Evolutionary conservation across 2,113 vertebrate genomes (phyloP).

Genomic region (Myrmophylax atrothorax): DNA sequence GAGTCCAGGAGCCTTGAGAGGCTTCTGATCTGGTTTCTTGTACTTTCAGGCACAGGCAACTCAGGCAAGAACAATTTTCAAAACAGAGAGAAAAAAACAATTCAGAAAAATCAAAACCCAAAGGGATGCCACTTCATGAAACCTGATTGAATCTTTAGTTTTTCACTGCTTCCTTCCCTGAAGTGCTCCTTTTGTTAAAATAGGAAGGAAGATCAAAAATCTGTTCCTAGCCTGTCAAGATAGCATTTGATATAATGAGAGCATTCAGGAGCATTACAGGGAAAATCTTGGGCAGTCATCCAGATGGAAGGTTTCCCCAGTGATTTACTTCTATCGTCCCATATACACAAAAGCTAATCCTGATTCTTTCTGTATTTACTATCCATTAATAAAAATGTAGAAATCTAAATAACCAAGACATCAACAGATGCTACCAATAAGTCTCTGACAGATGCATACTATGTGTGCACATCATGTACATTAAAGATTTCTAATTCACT

Average conservation of each 20-base stretch:
- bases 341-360: neutral
- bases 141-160: neutral
- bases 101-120: neutral
- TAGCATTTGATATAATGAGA: neutral
- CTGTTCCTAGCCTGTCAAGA: neutral
- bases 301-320: neutral
- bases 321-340: neutral
- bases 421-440: neutral
- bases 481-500: neutral
- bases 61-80: neutral
- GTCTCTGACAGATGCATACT: neutral
- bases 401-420: neutral
- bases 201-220: slow-evolving; percentile 44
- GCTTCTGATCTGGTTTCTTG: neutral
- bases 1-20: neutral
- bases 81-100: neutral
- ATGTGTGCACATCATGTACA: neutral
- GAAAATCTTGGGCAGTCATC: neutral
- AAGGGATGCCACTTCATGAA: neutral
- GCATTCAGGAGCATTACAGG: neutral
- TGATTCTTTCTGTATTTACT: neutral
- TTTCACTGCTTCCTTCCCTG: slow-evolving; percentile 18
- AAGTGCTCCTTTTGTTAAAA: neutral
- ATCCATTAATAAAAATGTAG: neutral
- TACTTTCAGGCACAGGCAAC: neutral